Evolutionary conservation across 2,888 invertebrate genomes (phyloP).

Genomic region (Pseudococcus longispinus): DNA sequence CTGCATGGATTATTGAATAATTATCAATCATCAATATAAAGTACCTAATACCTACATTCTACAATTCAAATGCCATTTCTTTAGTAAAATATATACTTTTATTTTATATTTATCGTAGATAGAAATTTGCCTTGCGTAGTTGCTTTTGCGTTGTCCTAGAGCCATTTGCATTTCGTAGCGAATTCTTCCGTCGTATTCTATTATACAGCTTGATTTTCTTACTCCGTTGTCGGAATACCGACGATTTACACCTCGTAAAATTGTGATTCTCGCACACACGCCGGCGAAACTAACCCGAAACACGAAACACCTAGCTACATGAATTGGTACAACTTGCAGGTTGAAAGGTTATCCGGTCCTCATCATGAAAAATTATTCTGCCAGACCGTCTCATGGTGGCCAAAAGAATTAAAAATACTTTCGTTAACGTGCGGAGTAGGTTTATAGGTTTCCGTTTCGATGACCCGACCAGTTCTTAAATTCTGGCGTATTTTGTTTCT

Average conservation of each 20-base stretch:
- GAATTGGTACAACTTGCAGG: neutral
- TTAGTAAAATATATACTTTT: neutral
- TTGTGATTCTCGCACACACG: neutral
- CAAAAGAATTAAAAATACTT: constrained; percentile 2
- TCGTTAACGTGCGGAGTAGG: neutral
- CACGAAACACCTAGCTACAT: neutral
- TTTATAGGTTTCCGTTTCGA: constrained; percentile 18
- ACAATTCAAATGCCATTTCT: constrained; percentile 21
- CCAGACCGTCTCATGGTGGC: neutral
- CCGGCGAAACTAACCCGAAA: neutral
- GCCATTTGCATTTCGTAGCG: neutral
- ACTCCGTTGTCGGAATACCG: neutral
- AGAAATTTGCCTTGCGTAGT: neutral
- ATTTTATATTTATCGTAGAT: neutral
- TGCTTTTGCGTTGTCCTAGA: constrained; percentile 23
- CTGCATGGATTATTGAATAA: no score
- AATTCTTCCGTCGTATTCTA: neutral
- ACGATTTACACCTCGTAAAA: neutral
- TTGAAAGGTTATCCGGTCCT: constrained; percentile 12
- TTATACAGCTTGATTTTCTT: neutral
- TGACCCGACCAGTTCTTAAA: neutral
- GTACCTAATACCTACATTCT: no score
- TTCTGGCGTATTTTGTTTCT: neutral
- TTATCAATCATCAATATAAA: no score
- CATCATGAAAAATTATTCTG: constrained; percentile 15